A percentile compares a stretch with the other conserved stretches of the same genome.
Conservation (phyloP, 2,113 vertebrate species). For the Etheostoma spectabile region DNA sequence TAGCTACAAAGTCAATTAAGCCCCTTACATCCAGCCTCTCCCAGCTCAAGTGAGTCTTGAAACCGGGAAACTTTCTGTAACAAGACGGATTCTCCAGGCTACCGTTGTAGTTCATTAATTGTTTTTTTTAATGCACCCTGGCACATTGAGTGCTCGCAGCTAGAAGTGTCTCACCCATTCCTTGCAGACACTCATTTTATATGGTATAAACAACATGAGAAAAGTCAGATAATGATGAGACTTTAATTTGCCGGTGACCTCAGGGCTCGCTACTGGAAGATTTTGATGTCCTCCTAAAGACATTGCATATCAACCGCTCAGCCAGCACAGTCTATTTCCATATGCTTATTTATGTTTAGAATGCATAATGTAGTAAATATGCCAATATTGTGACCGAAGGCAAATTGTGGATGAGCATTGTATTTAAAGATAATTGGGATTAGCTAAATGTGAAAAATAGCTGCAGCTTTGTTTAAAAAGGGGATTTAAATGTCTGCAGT, state of each 20-base stretch:
- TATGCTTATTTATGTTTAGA: slow-evolving; percentile 52
- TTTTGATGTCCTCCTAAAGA: slow-evolving; percentile 51
- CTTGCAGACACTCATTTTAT: slow-evolving; percentile 50
- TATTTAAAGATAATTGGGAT: slow-evolving; percentile 59
- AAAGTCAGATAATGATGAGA: slow-evolving; percentile 61
- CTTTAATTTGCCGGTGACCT: slow-evolving; percentile 53
- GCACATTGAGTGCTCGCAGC: slow-evolving; percentile 48
- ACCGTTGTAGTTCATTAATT: slow-evolving; percentile 22
- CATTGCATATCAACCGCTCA: slow-evolving; percentile 52
- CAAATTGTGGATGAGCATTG: slow-evolving; percentile 35
- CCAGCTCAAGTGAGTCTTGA: slow-evolving; percentile 33
- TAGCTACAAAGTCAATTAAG: slow-evolving; percentile 33
- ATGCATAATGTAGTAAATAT: slow-evolving; percentile 54
- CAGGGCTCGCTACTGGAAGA: slow-evolving; percentile 35
- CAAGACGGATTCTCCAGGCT: slow-evolving; percentile 6
- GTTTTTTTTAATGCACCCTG: slow-evolving; percentile 20
- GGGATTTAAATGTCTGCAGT: slow-evolving; percentile 18
- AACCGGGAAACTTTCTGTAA: slow-evolving; percentile 45
- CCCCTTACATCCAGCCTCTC: slow-evolving; percentile 14
- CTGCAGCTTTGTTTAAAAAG: slow-evolving; percentile 43
- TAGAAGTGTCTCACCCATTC: slow-evolving; percentile 15
- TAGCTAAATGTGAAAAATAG: slow-evolving; percentile 56
- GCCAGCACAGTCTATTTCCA: slow-evolving; percentile 37
- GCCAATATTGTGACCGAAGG: slow-evolving; percentile 50
- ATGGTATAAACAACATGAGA: slow-evolving; percentile 56